Evolutionary conservation across 2,113 vertebrate genomes (phyloP).

Genomic region (Martes martes): DNA sequence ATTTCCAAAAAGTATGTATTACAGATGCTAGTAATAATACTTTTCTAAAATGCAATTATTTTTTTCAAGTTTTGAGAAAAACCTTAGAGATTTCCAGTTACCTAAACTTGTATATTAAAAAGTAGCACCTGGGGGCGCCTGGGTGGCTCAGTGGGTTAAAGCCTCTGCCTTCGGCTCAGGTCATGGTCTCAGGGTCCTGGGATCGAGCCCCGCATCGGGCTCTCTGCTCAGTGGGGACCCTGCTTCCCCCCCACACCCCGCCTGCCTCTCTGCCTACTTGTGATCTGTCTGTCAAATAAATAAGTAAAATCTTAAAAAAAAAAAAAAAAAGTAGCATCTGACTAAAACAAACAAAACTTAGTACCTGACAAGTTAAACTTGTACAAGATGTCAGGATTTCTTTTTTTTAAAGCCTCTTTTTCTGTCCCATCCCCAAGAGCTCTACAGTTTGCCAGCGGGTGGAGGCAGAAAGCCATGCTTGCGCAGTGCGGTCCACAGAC

Average conservation of each 20-base stretch:
- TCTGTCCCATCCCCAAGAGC: background rate
- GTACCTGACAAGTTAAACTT: background rate
- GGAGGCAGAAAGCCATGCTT: background rate
- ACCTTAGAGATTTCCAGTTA: background rate
- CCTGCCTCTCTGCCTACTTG: no score
- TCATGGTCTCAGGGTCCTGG: no score
- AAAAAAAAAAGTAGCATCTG: background rate
- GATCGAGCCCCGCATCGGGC: no score
- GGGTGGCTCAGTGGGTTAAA: no score
- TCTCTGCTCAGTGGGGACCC: no score
- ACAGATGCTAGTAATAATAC: background rate
- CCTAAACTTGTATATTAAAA: background rate
- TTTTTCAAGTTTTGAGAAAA: constrained; percentile 10
- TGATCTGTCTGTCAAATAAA: no score
- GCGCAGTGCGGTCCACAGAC: background rate
- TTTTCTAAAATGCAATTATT: constrained; percentile 17
- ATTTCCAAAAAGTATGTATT: background rate
- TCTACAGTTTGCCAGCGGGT: background rate
- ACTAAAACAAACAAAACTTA: background rate
- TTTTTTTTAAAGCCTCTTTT: background rate
- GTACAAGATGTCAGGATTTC: background rate
- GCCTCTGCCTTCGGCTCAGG: no score
- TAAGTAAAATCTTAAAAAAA: no score
- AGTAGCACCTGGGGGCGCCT: background rate
- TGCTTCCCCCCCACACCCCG: rapidly evolving